Base-by-base conservation (phyloP, 2,888 invertebrate species). In the Pandemis heparana region DNA sequence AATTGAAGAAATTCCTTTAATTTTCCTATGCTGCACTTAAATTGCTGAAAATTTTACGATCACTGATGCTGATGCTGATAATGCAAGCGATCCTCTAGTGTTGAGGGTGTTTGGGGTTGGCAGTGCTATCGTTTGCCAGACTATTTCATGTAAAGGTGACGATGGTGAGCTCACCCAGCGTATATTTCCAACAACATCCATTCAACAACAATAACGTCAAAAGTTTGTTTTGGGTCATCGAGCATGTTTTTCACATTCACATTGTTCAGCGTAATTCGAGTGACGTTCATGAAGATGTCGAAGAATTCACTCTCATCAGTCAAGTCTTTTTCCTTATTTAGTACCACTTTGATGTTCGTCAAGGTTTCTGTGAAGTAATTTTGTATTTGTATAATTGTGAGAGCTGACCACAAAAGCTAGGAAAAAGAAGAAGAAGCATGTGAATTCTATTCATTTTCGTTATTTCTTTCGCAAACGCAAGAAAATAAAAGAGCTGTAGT, bases 161-260 rank as follows among this genome's bases (percentile, higher is more conserved):
- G 3, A 1, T 75, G 76, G 5, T n/a, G 46, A 23, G 18, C 66
- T 63, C 53, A 73, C 73, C 73, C 73, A 12, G 63, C 53, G 23
- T 63, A 68, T 1, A 73, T 6, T 3, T 68, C 67, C 8, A 56
- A 46, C 16, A 59, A 64, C 68, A 73, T 68, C 68, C 68, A 73
- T 39, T 73, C 73, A 46, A 46, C 73, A 6, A 73, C 46, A 8
- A 73, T n/a, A 18, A 64, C 23, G 39, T 73, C 73, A 56, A 73
- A 68, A 6, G 67, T 51, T 41, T 68, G 73, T 5, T 39, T 63
- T 5, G 14, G 53, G 16, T 73, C 73, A 12, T n/a, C 48, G 39
- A 70, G 39, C 46, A 70, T 39, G n/a, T 53, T 63, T 8, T 39
- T 51, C 9, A 70, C 63, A 14, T 38, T 12, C 39, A 53, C 14